Conservation (phyloP, 2,888 invertebrate genomes). For the Polylopha cassiicola region DNA sequence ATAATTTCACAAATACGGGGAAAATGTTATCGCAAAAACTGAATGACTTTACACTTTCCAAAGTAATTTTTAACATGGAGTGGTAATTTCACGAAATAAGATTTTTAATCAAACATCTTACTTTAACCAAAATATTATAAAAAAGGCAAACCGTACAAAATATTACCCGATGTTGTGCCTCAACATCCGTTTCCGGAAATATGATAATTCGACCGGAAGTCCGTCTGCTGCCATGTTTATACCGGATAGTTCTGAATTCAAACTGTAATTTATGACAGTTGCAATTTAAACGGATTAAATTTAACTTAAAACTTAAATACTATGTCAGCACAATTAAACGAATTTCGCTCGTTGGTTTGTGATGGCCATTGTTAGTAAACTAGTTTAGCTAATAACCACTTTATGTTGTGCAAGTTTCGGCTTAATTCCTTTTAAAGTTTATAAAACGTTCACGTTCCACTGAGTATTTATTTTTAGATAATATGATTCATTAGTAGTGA, state of each 20-base stretch:
- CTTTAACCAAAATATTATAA: conserved; percentile 10
- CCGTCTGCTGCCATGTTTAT: conserved; percentile 17
- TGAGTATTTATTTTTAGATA: too few relatives aligned
- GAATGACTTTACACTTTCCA: too few relatives aligned
- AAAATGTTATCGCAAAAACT: too few relatives aligned
- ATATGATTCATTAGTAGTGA: too few relatives aligned
- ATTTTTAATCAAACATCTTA: conserved; percentile 2
- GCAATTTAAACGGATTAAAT: conserved; percentile 14
- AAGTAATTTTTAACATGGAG: too few relatives aligned
- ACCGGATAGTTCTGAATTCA: conserved; percentile 23
- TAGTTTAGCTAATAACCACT: too few relatives aligned
- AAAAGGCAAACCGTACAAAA: conserved; percentile 22
- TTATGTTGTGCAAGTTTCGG: too few relatives aligned
- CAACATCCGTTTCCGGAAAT: conserved; percentile 39
- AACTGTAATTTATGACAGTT: conserved; percentile 16
- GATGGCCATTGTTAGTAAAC: conserved; percentile 8
- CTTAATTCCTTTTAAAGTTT: too few relatives aligned
- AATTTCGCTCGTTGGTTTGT: conserved; percentile 3
- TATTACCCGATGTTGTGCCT: conserved; percentile 31
- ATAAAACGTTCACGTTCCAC: too few relatives aligned
- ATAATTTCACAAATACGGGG: conserved; percentile 12
- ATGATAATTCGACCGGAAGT: conserved; percentile 34
- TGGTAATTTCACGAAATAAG: conserved; percentile 6
- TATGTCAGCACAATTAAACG: too few relatives aligned
- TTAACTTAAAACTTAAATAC: too few relatives aligned